Base-by-base conservation (phyloP, 2,113 vertebrate genomes). In the Notiomystis cincta region DNA sequence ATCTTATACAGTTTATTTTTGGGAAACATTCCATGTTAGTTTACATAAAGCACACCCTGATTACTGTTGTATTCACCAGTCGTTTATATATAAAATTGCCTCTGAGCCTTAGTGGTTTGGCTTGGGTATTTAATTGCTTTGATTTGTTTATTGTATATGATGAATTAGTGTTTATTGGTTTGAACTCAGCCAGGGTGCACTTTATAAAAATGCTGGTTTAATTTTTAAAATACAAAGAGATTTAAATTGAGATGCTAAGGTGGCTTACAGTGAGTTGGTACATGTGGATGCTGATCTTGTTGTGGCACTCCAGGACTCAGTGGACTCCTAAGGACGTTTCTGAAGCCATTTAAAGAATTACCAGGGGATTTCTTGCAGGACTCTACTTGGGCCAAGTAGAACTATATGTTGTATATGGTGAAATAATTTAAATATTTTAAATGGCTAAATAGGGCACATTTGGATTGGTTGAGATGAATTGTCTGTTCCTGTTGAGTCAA, bases 81-180 rank as follows among this genome's bases (percentile, higher is more conserved):
- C 4, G 0, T 87, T 65, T 90, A 58, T 79, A 72, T 87, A 73
- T 50, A 86, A 94, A 96, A 85, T 77, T 90, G 47, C 79, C 38
- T 75, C 60, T 84, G 76, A 91, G 72, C 40, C 79, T 84, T 61
- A 78, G 85, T 81, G 94, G 30, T 87, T 95, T 95, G 28, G 21
- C 69, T 77, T 87, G 37, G 40, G 17, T 81, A 72, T 89, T 96
- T 94, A 93, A 90, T 86, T 60, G 60, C 27, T 94, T 94, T 88
- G 71, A 91, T 94, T 90, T 93, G 65, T 90, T 87, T 95, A 93
- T 88, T 92, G 62, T 65, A 31, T 79, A 82, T 93, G 87, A 96
- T 83, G 72, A 96, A 84, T 80, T 89, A 78, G 40, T 83, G 51
- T 88, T 93, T 96, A 90, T 81, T 86, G 21, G 25, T 77, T 94